Evolutionary conservation across 2,888 invertebrate species (phyloP).

Genomic region (Catocala nupta): DNA sequence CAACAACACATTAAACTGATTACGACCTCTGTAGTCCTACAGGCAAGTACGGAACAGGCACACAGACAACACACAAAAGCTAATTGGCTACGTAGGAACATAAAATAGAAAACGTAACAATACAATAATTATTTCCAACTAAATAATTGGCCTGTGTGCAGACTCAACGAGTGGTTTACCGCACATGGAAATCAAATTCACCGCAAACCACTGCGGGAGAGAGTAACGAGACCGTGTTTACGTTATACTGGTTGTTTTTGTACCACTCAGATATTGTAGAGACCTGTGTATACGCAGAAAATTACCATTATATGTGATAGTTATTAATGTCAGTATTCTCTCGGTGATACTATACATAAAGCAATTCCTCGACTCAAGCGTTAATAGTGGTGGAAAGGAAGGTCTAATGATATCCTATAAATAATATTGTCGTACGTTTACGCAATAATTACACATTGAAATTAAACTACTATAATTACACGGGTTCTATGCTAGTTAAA

Average conservation of each 20-base stretch:
- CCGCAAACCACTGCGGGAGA: not conserved
- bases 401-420: too few species aligned
- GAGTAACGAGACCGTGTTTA: slow-evolving; percentile 1
- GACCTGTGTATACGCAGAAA: too few species aligned
- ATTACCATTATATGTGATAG: too few species aligned
- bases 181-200: slow-evolving; percentile 17
- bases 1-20: slow-evolving; percentile 17
- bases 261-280: too few species aligned
- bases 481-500: too few species aligned
- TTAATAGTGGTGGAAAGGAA: too few species aligned
- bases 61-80: not conserved
- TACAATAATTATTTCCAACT: slow-evolving; percentile 8
- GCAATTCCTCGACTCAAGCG: too few species aligned
- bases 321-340: too few species aligned
- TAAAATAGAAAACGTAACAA: slow-evolving; percentile 15
- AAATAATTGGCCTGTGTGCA: slow-evolving; percentile 23
- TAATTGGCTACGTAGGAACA: slow-evolving; percentile 1
- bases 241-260: slow-evolving; percentile 2
- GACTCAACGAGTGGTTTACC: slow-evolving; percentile 14
- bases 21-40: slow-evolving; percentile 9
- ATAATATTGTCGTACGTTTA: too few species aligned
- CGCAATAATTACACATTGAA: too few species aligned
- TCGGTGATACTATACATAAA: too few species aligned
- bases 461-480: too few species aligned
- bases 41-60: not conserved